Conservation (phyloP, 1,140 invertebrate genomes). For the Oreohelix idahoensis region DNA sequence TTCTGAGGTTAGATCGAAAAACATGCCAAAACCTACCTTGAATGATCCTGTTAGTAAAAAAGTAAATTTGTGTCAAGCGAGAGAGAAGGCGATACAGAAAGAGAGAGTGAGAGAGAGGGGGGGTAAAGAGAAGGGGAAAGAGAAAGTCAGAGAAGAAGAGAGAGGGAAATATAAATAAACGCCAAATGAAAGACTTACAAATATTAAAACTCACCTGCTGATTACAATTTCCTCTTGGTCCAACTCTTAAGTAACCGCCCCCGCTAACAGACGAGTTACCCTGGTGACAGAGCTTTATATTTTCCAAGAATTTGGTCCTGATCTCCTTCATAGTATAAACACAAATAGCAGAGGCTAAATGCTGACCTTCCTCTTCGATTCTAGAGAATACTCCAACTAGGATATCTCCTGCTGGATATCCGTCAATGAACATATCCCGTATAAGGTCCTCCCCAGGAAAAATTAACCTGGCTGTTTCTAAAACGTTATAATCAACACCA, state of each 20-base stretch:
- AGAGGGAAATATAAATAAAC: no score
- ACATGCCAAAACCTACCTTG: no score
- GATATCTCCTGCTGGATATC: slow-evolving; percentile 81
- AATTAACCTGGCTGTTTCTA: slow-evolving; percentile 92
- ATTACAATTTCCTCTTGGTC: not conserved
- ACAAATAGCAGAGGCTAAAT: slow-evolving; percentile 86
- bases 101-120: no score
- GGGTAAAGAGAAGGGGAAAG: no score
- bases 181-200: no score
- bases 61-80: no score
- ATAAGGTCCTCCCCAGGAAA: slow-evolving; percentile 91
- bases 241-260: slow-evolving; percentile 49
- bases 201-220: not conserved
- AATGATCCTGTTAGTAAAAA: no score
- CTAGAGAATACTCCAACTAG: slow-evolving; percentile 92
- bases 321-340: slow-evolving; percentile 96
- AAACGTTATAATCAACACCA: slow-evolving; percentile 86
- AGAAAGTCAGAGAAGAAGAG: no score
- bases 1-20: no score
- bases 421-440: slow-evolving; percentile 81
- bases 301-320: slow-evolving; percentile 95
- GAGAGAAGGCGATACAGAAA: no score
- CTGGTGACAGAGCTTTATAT: slow-evolving; percentile 95
- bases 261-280: slow-evolving; percentile 75
- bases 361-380: slow-evolving; percentile 80